Evolutionary conservation across 2,113 vertebrate genomes (phyloP), one percentile per base, ranked within the genome.

Genomic region (Ginglymostoma cirratum): DNA sequence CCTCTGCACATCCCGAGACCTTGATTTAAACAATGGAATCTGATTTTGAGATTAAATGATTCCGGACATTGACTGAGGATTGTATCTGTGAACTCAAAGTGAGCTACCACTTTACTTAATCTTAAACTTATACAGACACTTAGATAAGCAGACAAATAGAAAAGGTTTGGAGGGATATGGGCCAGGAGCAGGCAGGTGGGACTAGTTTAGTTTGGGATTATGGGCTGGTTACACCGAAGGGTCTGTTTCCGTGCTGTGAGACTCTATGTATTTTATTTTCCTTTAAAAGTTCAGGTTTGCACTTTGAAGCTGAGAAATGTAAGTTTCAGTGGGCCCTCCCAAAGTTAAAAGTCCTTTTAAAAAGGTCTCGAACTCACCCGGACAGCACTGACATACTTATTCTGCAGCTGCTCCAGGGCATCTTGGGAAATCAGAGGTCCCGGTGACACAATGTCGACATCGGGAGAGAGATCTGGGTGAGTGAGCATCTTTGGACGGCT

Each of bases 401-500:
- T 97, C 97, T 99, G 98, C 66, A 99, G 98, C 96, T 98, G 98
- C 95, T 99, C 98, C 67, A 99, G 96, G 0, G 98, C 97, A 95
- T 99, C 99, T 3, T 96, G 85, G 38, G 98, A 98, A 96, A 99
- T 97, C 83, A 99, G 98, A 34, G 98, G 98, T 89, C 97, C 98
- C 95, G 99, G 97, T 69, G 98, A 97, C 65, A 98, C 98, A 86
- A 97, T 95, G 0, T 98, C 97, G 96, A 98, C 97, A 97, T 99
- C 98, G n/a, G 98, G 96, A 86, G 97, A 97, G 96, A 99, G 97
- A 96, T 98, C 98, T 6, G 98, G 97, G 69, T 98, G 97, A 96
- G 98, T 98, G 98, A 99, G 99, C 99, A 99, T 99, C 96, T 99
- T 98, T 6, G 98, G 97, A 96, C 99, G 99, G 97, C 45, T 96